Evolutionary conservation across 2,888 invertebrate species (phyloP), one percentile per base, ranked within the genome.

Genomic region (Eurytoma adleriae): DNA sequence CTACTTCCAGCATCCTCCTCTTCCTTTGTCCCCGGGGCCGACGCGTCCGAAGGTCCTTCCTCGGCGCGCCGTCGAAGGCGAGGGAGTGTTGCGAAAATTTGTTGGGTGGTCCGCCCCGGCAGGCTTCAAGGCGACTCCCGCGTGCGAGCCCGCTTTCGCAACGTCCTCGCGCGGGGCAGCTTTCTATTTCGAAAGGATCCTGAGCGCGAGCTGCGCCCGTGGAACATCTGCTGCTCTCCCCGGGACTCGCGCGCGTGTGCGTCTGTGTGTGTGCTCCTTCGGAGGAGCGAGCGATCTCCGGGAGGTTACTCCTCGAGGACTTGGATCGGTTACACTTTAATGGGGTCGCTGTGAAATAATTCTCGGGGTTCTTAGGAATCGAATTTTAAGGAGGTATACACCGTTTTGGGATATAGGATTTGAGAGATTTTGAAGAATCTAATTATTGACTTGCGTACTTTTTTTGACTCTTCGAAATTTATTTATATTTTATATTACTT

Each of bases 151-250:
- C 54, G 61, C 56, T 79, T 74, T 73, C 68, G 69, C 61, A 69
- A 69, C 50, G 68, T 73, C 73, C 69, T 57, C 20, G 52, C 59
- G 27, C 18, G 16, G 56, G 12, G 67, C 76, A 71, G 80, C 81
- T 81, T 81, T 81, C 81, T 78, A 78, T 81, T 81, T 81, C 68
- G 78, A 78, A 81, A 81, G 78, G 75, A 81, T 56, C 61, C 40
- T 56, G 61, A 62, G 52, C 48, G 59, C 50, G 24, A 78, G 81
- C 78, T 61, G 66, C 54, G 52, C 5, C 30, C n/a, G 27, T n/a
- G 12, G 69, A 40, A 40, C 40, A 40, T 40, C 50, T 20, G 59
- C 24, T 54, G 54, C 54, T 59, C 18, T 59, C 18, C 20, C 18
- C 20, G 59, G 13, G 20, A 18, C 24, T 2, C 10, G 59, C 20